phyloP scores from a whole-genome alignment of 2,888 invertebrate genomes.

The Copidosoma aretas region DNA sequence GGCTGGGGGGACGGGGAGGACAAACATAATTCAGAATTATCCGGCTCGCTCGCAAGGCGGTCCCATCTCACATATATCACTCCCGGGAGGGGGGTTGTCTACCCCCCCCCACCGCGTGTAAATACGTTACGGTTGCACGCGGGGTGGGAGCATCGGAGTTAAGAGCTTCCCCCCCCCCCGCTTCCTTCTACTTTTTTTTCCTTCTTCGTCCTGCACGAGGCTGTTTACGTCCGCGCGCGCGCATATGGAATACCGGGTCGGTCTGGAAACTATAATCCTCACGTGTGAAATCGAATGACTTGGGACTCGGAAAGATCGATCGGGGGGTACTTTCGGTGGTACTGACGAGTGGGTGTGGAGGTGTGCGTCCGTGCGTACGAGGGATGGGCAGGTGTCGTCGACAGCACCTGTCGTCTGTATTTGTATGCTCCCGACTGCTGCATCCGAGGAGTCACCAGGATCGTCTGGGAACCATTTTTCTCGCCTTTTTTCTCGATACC shows the following conservation, averaged over 20 bases:
- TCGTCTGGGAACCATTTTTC: not conserved
- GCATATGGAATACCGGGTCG: not conserved
- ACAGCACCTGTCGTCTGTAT: no score
- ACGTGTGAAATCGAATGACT: constrained; percentile 17
- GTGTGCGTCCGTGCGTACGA: constrained; percentile 45
- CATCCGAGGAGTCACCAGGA: no score
- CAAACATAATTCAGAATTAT: constrained; percentile 62
- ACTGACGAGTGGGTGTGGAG: not conserved
- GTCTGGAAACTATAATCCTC: not conserved
- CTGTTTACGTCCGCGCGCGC: not conserved
- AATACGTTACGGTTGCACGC: no score
- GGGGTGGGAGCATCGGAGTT: not conserved
- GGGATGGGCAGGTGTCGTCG: constrained; percentile 55
- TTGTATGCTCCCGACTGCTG: constrained; percentile 45
- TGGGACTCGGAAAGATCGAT: no score
- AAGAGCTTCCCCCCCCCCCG: constrained; percentile 20
- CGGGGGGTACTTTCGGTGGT: no score
- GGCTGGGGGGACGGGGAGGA: constrained; percentile 52
- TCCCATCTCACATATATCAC: constrained; percentile 58
- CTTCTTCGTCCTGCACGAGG: constrained; percentile 8
- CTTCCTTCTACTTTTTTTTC: not conserved
- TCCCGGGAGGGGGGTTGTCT: constrained; percentile 51
- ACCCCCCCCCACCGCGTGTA: constrained; percentile 3
- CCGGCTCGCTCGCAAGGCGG: constrained; percentile 49
- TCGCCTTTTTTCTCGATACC: not conserved